Conservation (phyloP, 2,113 vertebrate species). For the Scolopax mira region DNA sequence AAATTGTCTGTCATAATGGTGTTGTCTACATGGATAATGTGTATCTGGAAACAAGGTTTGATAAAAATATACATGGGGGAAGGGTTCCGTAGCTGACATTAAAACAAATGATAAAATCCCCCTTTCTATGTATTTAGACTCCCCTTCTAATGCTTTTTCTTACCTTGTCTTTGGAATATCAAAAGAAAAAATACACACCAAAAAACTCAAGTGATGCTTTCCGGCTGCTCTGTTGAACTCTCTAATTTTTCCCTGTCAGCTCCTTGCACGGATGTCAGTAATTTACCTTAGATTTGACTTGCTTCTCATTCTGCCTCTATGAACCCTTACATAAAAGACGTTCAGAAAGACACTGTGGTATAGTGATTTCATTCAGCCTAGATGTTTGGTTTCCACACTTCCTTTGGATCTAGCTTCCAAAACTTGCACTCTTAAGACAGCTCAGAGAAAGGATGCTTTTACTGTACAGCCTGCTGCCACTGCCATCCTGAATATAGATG, state of each 20-base stretch:
- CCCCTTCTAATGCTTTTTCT: neutral
- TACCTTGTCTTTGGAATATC: neutral
- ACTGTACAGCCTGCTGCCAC: neutral
- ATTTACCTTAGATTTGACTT: conserved; percentile 24
- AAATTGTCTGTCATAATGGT: neutral
- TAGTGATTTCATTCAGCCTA: conserved; percentile 19
- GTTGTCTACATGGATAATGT: neutral
- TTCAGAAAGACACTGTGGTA: neutral
- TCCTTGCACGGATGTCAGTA: conserved; percentile 18
- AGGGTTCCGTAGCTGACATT: neutral
- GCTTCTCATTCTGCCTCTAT: neutral
- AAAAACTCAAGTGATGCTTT: neutral
- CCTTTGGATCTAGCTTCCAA: neutral
- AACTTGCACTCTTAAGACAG: neutral
- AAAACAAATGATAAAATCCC: neutral
- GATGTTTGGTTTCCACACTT: conserved; percentile 9
- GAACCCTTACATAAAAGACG: conserved; percentile 6
- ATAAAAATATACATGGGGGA: neutral
- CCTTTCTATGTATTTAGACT: neutral
- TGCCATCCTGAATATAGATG: neutral
- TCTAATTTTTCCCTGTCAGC: neutral
- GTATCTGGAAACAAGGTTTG: neutral
- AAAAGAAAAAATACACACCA: neutral
- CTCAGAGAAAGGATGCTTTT: neutral
- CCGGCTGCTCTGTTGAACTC: neutral